Evolutionary conservation across 2,888 invertebrate species (phyloP), one percentile per base, ranked within the genome.

Genomic region (Idaea biselata): DNA sequence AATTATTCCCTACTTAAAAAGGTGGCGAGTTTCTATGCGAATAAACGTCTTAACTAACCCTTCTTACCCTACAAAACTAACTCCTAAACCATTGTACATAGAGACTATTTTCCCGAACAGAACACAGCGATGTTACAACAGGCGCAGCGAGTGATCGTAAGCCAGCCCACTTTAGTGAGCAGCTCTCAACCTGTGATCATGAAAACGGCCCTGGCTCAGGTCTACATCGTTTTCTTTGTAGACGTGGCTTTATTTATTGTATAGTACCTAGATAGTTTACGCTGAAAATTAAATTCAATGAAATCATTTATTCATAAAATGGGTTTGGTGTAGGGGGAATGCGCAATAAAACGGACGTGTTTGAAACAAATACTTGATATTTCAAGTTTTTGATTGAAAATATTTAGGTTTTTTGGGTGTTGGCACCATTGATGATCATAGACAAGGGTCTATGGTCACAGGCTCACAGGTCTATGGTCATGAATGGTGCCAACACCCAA

Each of bases 41-140:
- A 14, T 32, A 44, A 4, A 44, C 8, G 8, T 44, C 44, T 32
- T 32, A 8, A 7, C 44, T 44, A 44, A 44, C 11, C 11, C 44
- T 11, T 11, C 44, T 44, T 44, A 44, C 44, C 33, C 25, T 25
- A 25, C 25, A 3, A 33, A 44, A 44, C 44, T 44, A 44, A 44
- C 11, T 11, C 44, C 44, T 44, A 44, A 44, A 44, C 44, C 44
- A 44, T 14, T 44, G 44, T 56, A 18, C 33, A 69, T 70, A 70
- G 62, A 68, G 58, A 59, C 61, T 17, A 18, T 59, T 65, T 68
- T 62, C 61, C 60, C 63, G 58, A 25, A 67, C 89, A 92, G 92
- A 92, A 91, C 71, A 81, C 90, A 57, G 92, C 91, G 68, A 90
- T 93, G 81, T 90, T 93, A 75, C 92, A 93, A 76, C 84, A 91